Evolutionary conservation across 2,113 vertebrate species (phyloP).

Genomic region (Syrrhaptes paradoxus): DNA sequence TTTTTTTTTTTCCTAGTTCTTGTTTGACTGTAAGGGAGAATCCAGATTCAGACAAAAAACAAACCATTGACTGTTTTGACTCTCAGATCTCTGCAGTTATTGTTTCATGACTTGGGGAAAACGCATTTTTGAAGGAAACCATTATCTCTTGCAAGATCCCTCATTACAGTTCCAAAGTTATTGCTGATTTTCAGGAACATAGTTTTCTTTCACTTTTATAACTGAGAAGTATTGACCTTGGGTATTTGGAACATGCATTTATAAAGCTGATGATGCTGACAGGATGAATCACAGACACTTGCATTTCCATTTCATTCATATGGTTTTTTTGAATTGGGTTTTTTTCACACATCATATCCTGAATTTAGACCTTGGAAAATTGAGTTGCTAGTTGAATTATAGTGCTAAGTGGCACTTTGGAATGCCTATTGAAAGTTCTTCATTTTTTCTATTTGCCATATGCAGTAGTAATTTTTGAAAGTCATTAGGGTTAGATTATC

Average conservation of each 20-base stretch:
- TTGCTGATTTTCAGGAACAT: background rate
- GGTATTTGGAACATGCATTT: conserved; percentile 21
- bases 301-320: conserved; percentile 34
- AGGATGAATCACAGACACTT: conserved; percentile 10
- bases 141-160: background rate
- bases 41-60: background rate
- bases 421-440: background rate
- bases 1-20: background rate
- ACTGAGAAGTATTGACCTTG: conserved; percentile 28
- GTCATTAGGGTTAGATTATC: background rate
- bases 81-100: background rate
- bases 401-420: conserved; percentile 17
- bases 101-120: background rate
- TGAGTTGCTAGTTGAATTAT: conserved; percentile 31
- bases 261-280: background rate
- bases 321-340: background rate
- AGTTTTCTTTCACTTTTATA: background rate
- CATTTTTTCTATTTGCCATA: background rate
- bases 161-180: background rate
- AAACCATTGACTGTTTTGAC: background rate
- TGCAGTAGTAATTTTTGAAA: background rate
- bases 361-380: conserved; percentile 38
- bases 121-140: background rate
- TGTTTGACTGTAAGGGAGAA: background rate
- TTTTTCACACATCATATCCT: conserved; percentile 17